Evolutionary conservation across 2,797 vertebrate species (phyloP).

Genomic region (Mallotus villosus): DNA sequence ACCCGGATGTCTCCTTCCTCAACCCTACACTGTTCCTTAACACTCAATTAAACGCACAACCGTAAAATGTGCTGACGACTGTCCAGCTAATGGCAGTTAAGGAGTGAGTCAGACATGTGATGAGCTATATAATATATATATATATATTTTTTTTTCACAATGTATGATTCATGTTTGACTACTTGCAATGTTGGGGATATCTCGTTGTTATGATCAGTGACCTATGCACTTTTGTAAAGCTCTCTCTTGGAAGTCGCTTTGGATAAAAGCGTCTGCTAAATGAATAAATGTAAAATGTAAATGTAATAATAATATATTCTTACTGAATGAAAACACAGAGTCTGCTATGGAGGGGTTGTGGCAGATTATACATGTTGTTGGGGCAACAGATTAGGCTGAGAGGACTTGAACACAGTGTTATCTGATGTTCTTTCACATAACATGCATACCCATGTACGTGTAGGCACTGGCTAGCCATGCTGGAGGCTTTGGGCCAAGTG

Average conservation of each 20-base stretch:
- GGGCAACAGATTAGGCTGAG: constrained; percentile 5
- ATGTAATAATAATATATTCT: no score
- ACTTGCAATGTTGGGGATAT: no score
- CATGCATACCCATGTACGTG: constrained; percentile 53
- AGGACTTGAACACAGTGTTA: constrained; percentile 37
- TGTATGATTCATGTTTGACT: no score
- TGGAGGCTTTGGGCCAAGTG: constrained; percentile 57
- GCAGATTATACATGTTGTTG: background rate
- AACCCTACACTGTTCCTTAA: background rate
- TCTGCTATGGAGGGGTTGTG: background rate
- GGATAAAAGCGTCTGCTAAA: no score
- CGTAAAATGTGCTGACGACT: background rate
- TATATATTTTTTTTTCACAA: no score
- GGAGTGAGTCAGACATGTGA: background rate
- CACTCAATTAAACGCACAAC: background rate
- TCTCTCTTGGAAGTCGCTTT: no score
- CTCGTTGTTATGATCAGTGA: no score
- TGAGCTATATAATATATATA: no score
- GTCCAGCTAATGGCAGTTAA: background rate
- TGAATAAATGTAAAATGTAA: no score
- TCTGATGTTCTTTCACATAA: constrained; percentile 48
- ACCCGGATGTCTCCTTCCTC: background rate
- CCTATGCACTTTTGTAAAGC: no score
- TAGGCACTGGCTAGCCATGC: constrained; percentile 57
- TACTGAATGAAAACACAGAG: background rate